phyloP scores from a whole-genome alignment of 1,140 invertebrate genomes.

The Chironomus striatipennis region DNA sequence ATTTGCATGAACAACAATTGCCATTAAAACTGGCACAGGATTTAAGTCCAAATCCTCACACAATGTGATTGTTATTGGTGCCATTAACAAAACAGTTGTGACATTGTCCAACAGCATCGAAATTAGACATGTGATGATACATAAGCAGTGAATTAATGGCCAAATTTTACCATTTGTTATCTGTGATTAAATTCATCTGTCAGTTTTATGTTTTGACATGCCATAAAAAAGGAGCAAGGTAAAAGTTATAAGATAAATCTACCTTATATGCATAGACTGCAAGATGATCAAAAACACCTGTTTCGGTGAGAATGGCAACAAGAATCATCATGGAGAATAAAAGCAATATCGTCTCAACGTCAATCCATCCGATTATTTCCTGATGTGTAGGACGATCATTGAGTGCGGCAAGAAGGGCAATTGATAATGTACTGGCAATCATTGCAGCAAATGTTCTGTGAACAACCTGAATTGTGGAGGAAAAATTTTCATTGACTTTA shows the following conservation, averaged over 20 bases:
- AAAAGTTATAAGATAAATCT: conserved; percentile 25
- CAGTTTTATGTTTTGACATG: not conserved
- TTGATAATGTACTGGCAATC: conserved; percentile 57
- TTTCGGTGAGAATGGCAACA: conserved; percentile 68
- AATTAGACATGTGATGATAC: conserved; percentile 58
- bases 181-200: conserved; percentile 34
- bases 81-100: conserved; percentile 67
- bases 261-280: conserved; percentile 62
- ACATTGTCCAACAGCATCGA: conserved; percentile 74
- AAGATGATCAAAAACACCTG: conserved; percentile 71
- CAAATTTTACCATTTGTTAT: conserved; percentile 61
- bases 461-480: conserved; percentile 40
- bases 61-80: conserved; percentile 61
- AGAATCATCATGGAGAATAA: conserved; percentile 80
- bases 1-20: conserved; percentile 67
- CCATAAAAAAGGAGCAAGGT: not conserved
- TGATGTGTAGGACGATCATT: conserved; percentile 60
- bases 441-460: conserved; percentile 68
- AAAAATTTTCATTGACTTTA: not conserved
- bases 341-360: conserved; percentile 66
- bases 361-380: conserved; percentile 68
- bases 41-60: conserved; percentile 73
- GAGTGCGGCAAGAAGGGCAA: conserved; percentile 56
- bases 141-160: conserved; percentile 62
- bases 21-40: conserved; percentile 60